A percentile compares a stretch with the other conserved stretches of the same genome.
These are phyloP conservation scores for Pyrocephalus nanus DNA, from an alignment of 2,797 vertebrate species.

Conservation along the genomic window DNA sequence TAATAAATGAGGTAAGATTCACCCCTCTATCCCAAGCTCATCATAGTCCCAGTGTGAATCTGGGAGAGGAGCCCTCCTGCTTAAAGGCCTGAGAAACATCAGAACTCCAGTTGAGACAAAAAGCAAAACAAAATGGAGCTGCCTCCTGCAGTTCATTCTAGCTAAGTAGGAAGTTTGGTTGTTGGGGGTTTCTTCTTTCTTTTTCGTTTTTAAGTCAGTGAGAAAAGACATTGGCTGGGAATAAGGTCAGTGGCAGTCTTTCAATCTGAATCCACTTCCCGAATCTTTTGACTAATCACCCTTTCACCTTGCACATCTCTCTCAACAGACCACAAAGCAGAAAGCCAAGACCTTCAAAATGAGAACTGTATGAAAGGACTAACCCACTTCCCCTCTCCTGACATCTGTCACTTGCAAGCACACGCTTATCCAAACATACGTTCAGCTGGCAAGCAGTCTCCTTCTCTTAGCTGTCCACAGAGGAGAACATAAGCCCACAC, in stretches of 20 bases:
- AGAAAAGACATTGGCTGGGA: not conserved
- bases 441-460: not conserved
- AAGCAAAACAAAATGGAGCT: not conserved
- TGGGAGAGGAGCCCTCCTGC: not conserved
- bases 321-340: not conserved
- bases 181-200: rapidly evolving
- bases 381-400: not conserved
- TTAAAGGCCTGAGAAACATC: not conserved
- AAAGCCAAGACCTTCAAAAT: not conserved
- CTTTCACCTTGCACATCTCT: not conserved
- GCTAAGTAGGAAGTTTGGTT: not conserved
- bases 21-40: not conserved
- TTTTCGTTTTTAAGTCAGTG: not conserved
- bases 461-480: not conserved
- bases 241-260: not conserved
- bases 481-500: not conserved
- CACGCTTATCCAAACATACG: not conserved
- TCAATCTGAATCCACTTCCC: not conserved
- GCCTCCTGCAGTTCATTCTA: not conserved
- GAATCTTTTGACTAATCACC: not conserved
- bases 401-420: not conserved
- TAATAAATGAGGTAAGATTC: not conserved
- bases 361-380: not conserved
- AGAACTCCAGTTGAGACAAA: not conserved
- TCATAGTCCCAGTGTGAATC: not conserved